Percentiles rank a stretch among this genome's conserved stretches.
These are phyloP conservation scores for Sebastes flavidus DNA, from an alignment of 2,797 vertebrate genomes.

Conservation along the genomic window DNA sequence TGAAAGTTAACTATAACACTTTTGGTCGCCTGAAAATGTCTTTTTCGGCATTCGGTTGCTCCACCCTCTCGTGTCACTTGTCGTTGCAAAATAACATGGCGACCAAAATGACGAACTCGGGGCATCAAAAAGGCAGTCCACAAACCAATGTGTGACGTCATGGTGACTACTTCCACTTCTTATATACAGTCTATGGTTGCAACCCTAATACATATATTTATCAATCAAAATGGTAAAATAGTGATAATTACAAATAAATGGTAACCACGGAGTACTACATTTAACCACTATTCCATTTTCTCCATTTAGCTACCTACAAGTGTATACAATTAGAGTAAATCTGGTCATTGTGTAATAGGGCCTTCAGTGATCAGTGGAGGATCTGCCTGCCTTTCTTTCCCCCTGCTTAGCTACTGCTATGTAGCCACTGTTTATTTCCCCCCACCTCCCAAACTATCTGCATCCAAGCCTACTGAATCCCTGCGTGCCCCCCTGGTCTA, in stretches of 20 bases:
- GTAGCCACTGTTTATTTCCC: background rate
- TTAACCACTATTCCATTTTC: background rate
- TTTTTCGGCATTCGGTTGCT: no score
- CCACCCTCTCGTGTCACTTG: no score
- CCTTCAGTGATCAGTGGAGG: background rate
- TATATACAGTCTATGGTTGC: background rate
- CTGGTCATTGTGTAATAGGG: background rate
- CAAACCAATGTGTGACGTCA: no score
- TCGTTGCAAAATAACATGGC: no score
- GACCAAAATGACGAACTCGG: no score
- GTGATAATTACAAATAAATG: background rate
- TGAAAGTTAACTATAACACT: no score
- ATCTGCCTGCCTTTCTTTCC: background rate
- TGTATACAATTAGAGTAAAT: background rate
- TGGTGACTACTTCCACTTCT: no score
- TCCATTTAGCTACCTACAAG: background rate
- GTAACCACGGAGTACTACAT: background rate
- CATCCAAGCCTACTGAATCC: conserved; percentile 11
- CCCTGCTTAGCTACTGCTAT: background rate
- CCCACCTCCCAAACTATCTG: conserved; percentile 5
- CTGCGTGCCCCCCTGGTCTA: background rate
- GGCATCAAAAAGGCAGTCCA: no score
- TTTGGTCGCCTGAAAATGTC: no score
- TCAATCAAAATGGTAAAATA: background rate
- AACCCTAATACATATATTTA: background rate